A percentile compares a stretch with the other conserved stretches of the same genome.
Evolutionary conservation across 2,113 vertebrate species (phyloP).

Genomic region (Chaetops frenatus): DNA sequence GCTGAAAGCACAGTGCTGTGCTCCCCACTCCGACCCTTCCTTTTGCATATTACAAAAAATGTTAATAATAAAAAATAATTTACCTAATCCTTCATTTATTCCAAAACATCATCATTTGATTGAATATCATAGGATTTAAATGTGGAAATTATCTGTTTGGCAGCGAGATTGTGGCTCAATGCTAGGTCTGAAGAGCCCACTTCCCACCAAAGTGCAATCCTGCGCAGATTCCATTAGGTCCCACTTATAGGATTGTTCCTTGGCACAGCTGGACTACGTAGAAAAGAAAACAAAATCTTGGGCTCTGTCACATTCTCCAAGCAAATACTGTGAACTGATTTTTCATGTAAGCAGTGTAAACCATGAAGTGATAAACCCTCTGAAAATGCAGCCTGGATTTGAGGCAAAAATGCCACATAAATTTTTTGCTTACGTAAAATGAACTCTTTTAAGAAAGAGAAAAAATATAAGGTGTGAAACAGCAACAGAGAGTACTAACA

Average conservation of each 20-base stretch:
- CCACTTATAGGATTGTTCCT: neutral
- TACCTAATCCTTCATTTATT: neutral
- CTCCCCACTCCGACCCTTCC: neutral
- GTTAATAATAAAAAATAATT: neutral
- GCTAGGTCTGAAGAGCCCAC: neutral
- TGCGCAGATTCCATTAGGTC: neutral
- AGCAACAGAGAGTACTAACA: neutral
- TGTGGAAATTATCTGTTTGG: neutral
- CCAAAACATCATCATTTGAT: neutral
- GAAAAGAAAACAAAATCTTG: neutral
- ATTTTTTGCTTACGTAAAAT: neutral
- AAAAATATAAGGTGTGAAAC: neutral
- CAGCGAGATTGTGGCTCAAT: neutral
- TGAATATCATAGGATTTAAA: neutral
- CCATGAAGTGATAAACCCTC: neutral
- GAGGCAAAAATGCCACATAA: neutral
- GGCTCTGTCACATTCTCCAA: fast-evolving
- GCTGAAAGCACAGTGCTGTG: neutral
- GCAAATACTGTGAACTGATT: neutral
- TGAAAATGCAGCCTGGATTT: neutral
- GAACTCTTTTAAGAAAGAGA: neutral
- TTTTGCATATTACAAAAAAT: neutral
- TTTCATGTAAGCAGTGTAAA: neutral
- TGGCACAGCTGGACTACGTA: neutral
- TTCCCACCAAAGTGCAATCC: fast-evolving